These are phyloP conservation scores for Heterotis niloticus DNA, from an alignment of 2,113 vertebrate species.

Conservation along the genomic window DNA sequence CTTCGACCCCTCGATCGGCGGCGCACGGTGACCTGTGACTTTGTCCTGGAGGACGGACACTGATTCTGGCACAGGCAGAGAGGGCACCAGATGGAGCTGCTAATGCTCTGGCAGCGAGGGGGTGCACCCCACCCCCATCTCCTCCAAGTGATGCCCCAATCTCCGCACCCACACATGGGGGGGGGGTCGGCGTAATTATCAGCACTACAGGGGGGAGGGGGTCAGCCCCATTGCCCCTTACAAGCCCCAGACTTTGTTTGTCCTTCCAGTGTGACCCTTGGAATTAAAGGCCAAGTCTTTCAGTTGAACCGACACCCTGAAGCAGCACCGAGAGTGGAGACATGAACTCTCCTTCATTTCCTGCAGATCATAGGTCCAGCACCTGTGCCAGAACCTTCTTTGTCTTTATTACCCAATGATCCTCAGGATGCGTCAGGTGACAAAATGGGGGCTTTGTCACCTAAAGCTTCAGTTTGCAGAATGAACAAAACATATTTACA, in stretches of 20 bases:
- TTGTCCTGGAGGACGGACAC: neutral
- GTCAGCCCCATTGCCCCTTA: neutral
- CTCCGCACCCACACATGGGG: neutral
- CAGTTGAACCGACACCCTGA: neutral
- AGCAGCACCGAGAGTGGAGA: neutral
- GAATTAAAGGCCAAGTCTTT: neutral
- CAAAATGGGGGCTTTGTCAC: no score
- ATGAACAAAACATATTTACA: no score
- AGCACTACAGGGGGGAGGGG: slow-evolving; percentile 3
- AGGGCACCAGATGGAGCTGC: slow-evolving; percentile 11
- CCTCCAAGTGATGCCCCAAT: slow-evolving; percentile 18
- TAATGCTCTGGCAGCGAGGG: slow-evolving; percentile 13
- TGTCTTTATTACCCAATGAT: no score
- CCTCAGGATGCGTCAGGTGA: no score
- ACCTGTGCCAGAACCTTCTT: no score
- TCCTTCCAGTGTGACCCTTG: neutral
- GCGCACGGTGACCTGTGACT: neutral
- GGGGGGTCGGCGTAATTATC: neutral
- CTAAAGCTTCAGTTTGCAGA: no score
- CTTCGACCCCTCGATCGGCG: neutral
- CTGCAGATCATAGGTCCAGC: no score
- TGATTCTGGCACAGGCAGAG: neutral
- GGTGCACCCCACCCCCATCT: neutral
- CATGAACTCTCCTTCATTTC: no score
- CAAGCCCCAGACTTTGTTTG: neutral